A percentile compares a stretch with the other conserved stretches of the same genome.
phyloP scores from a whole-genome alignment of 2,113 vertebrate species.

The Camarhynchus parvulus region DNA sequence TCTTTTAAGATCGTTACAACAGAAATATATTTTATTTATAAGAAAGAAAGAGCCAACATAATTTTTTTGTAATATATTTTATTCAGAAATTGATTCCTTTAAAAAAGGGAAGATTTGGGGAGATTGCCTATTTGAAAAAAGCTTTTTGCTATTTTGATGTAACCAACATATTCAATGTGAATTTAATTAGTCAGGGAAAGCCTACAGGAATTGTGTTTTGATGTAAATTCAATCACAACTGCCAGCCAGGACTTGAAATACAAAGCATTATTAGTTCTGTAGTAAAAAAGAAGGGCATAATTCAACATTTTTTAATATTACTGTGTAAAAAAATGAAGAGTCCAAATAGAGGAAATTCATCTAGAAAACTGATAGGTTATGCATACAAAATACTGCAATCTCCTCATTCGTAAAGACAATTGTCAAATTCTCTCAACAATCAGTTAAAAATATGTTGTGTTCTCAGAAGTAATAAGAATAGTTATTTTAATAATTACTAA shows the following conservation, averaged over 20 bases:
- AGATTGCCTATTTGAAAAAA: neutral
- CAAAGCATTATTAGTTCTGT: neutral
- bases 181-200: conserved; percentile 1
- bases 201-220: neutral
- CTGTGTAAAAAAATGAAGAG: neutral
- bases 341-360: neutral
- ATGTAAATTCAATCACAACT: neutral
- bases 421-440: neutral
- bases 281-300: neutral
- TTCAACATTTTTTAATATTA: neutral
- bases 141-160: neutral
- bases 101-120: neutral
- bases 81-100: neutral
- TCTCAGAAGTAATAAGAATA: neutral
- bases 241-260: neutral
- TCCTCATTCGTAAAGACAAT: neutral
- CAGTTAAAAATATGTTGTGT: neutral
- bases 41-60: neutral
- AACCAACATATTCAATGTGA: neutral
- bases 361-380: neutral
- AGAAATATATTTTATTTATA: neutral
- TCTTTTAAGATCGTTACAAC: neutral
- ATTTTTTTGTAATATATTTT: neutral
- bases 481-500: neutral
- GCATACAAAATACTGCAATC: neutral